Base-by-base conservation (phyloP, 1,140 invertebrate genomes). In the Drosophila lacteicornis region DNA sequence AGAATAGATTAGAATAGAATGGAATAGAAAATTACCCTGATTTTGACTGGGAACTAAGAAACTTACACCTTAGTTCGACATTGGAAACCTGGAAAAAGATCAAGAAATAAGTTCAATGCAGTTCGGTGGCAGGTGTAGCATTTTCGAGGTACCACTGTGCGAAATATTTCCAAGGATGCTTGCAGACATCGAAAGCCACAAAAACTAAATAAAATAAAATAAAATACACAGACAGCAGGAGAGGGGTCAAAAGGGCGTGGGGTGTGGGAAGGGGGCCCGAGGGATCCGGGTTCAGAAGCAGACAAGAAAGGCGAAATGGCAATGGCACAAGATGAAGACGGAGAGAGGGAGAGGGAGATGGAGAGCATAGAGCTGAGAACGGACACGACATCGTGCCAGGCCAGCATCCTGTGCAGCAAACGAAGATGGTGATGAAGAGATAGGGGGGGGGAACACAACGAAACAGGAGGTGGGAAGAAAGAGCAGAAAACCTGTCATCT, bases 401-500 rank as follows among this genome's bases (percentile, higher is more conserved):
- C 63, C 69, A 82, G 82, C 80, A 83, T 83, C 80, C 80, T 83
- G 80, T 79, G 80, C 69, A 79, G 65, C 55, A 30, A 50, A 17
- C 30, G 17, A 56, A 67, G 46, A 49, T 51, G 57, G 43, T 33
- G 56, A 56, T 58, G 62, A 33, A 33, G 8, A 33, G 30, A 33
- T 19, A n/a, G 19, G 19, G 19, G 8, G 30, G 33, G 74, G 51
- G 50, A 46, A 47, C n/a, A 60, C 36, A 22, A 30, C 40, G 51
- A 60, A 56, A 45, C 42, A 40, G 46, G 46, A 73, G 66, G 50
- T 47, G 49, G 74, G 19, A 38, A 61, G 56, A 46, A 46, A 67
- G 40, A 58, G 40, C 40, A 47, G 69, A 82, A 83, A 83, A 83
- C 80, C 80, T 82, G 80, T 83, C 75, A 75, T 83, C 69, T 75